Evolutionary conservation across 2,797 vertebrate species (phyloP), one percentile per base, ranked within the genome.

Genomic region (Threskiornis aethiopicus): DNA sequence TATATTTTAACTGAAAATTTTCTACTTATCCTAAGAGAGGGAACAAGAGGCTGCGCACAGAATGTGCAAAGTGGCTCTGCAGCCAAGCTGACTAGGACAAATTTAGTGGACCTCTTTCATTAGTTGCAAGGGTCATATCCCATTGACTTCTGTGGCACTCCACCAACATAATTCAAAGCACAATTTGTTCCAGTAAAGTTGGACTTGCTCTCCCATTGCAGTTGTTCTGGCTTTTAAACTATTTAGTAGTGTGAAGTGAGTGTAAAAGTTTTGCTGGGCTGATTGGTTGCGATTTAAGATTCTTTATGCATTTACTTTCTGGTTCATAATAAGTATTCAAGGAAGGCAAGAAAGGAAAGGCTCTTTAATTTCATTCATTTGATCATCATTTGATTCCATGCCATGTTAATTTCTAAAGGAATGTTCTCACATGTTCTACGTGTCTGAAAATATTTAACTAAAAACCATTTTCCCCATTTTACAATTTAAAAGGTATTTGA

Each of bases 81-180:
- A 84, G 62, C 31, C 46, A 82, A 59, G 35, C 15, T 66, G 61
- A 49, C 55, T 39, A 17, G 67, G 46, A 41, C n/a, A 65, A 62
- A 84, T 78, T 76, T 91, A 87, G 84, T 69, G 41, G 64, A 49
- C 82, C 28, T 77, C 78, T 77, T 95, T 97, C 70, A 72, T 88
- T 87, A 95, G 31, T 62, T 95, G 76, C 0, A 4, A 76, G 82
- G 90, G 76, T 95, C 67, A 61, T 79, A 92, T 93, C 22, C 75
- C 75, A 72, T 84, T 95, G 90, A 95, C 82, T 95, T 87, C 17
- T n/a, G 39, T 82, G 80, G 82, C 81, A 73, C 35, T 26, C 41
- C 58, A 94, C 52, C 75, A 93, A 76, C 11, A 7, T 85, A 93
- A 84, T 70, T 93, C 78, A 97, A 92, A 94, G 66, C 44, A 92